Evolutionary conservation across 2,888 invertebrate genomes (phyloP).

Genomic region (Orchesellides sinensis): DNA sequence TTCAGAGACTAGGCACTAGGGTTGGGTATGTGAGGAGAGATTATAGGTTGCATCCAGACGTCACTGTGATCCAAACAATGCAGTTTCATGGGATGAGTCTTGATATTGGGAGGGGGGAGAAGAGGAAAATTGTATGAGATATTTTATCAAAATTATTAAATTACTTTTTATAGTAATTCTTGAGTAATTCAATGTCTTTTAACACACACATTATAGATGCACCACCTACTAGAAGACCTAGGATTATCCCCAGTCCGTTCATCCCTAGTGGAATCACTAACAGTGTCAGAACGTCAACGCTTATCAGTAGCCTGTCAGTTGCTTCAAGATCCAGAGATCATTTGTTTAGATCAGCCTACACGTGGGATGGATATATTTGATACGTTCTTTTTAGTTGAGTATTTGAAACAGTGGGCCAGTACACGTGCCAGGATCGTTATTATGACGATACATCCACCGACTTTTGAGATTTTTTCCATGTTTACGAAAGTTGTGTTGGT

Average conservation of each 20-base stretch:
- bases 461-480: constrained; percentile 97
- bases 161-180: too few species aligned
- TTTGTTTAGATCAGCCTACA: constrained; percentile 92
- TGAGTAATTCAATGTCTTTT: constrained; percentile 32
- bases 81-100: constrained; percentile 83
- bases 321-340: constrained; percentile 87
- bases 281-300: constrained; percentile 91
- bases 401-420: constrained; percentile 93
- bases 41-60: constrained; percentile 87
- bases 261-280: constrained; percentile 89
- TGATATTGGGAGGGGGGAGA: constrained; percentile 44
- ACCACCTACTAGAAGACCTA: constrained; percentile 92
- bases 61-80: constrained; percentile 94
- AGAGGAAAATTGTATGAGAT: constrained; percentile 29
- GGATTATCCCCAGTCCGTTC: constrained; percentile 93
- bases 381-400: constrained; percentile 96
- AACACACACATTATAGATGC: constrained; percentile 87
- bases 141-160: background rate
- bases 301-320: constrained; percentile 94
- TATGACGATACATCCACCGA: constrained; percentile 94
- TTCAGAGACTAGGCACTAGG: constrained; percentile 83
- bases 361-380: constrained; percentile 96
- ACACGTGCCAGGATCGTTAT: constrained; percentile 87
- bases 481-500: constrained; percentile 89
- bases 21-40: constrained; percentile 87